Conservation (phyloP, 2,888 invertebrate genomes). For the Caenorhabditis imperialis region DNA sequence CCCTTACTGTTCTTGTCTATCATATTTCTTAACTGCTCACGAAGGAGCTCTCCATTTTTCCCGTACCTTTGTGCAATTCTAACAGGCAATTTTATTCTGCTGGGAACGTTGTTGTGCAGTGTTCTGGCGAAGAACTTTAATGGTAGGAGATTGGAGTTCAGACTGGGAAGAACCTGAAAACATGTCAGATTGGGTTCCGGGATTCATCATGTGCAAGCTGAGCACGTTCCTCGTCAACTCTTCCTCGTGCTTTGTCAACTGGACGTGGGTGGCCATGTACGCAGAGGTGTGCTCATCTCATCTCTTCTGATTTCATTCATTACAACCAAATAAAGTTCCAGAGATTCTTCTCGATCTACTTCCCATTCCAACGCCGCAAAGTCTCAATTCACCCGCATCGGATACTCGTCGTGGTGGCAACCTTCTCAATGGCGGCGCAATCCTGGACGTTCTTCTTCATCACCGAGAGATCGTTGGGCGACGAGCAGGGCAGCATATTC, state of each 20-base stretch:
- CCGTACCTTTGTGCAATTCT: constrained; percentile 55
- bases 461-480: constrained; percentile 37
- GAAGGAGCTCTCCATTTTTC: constrained; percentile 39
- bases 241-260: constrained; percentile 63
- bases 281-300: constrained; percentile 49
- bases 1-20: constrained; percentile 5
- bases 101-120: constrained; percentile 25
- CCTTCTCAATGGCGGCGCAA: constrained; percentile 48
- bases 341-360: constrained; percentile 43
- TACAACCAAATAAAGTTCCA: constrained; percentile 6
- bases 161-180: not conserved
- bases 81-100: constrained; percentile 50
- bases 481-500: constrained; percentile 42
- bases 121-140: constrained; percentile 43
- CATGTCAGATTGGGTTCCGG: constrained; percentile 52
- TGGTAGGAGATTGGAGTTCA: not conserved
- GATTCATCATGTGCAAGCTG: constrained; percentile 60
- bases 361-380: constrained; percentile 28
- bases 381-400: constrained; percentile 8
- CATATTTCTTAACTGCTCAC: constrained; percentile 4
- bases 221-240: constrained; percentile 56
- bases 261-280: constrained; percentile 66
- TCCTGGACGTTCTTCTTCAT: constrained; percentile 63
- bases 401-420: constrained; percentile 15
- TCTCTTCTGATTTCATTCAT: not conserved